Percentiles rank a stretch among this genome's conserved stretches.
Evolutionary conservation across 2,888 invertebrate genomes (phyloP).

Genomic region (Hartigia nigra): DNA sequence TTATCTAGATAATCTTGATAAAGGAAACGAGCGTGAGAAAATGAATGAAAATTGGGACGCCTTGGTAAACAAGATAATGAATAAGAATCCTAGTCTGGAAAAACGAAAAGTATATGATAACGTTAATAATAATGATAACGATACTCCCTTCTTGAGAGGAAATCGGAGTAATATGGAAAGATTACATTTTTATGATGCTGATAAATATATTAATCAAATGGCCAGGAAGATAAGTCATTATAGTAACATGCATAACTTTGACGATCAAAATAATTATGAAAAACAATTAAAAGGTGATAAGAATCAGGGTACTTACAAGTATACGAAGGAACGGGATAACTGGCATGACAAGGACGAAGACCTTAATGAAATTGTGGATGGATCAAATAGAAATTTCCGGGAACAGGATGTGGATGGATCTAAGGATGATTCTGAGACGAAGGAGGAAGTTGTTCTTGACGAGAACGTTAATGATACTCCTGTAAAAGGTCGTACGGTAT

Average conservation of each 20-base stretch:
- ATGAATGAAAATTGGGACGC: constrained; percentile 24
- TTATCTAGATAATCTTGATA: constrained; percentile 1
- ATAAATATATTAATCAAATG: constrained; percentile 31
- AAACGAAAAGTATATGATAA: constrained; percentile 2
- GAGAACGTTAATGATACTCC: not conserved
- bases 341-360: not conserved
- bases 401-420: not conserved
- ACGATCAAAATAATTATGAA: not conserved
- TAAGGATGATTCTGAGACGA: not conserved
- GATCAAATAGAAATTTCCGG: not conserved
- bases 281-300: not conserved
- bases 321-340: not conserved
- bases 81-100: constrained; percentile 9
- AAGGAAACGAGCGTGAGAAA: constrained; percentile 13
- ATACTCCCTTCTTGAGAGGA: not conserved
- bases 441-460: not conserved
- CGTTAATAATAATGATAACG: constrained; percentile 2
- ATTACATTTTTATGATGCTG: constrained; percentile 27
- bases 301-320: not conserved
- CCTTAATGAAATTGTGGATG: not conserved
- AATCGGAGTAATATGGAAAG: constrained; percentile 23
- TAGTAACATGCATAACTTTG: constrained; percentile 15
- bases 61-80: constrained; percentile 25
- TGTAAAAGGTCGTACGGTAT: not conserved
- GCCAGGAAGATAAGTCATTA: constrained; percentile 27